Percentiles rank a stretch among this genome's conserved stretches.
phyloP scores from a whole-genome alignment of 2,888 invertebrate species.

The Opisthograptis luteolata region DNA sequence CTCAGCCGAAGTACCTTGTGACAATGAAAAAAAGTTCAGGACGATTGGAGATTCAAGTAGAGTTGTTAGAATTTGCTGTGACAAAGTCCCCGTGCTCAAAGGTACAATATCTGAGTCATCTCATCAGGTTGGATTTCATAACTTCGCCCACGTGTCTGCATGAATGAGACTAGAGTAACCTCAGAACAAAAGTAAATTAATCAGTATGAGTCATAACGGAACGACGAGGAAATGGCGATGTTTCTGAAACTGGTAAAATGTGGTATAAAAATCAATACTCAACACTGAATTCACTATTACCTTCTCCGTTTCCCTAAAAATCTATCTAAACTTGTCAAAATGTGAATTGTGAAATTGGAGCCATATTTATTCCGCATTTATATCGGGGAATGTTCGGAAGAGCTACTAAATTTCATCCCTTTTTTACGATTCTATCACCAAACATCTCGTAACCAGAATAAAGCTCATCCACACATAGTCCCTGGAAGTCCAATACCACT shows the following conservation, averaged over 20 bases:
- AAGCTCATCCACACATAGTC: too few relatives aligned
- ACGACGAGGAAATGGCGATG: conserved; percentile 3
- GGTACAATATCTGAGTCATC: conserved; percentile 38
- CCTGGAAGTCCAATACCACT: too few relatives aligned
- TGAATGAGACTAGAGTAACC: conserved; percentile 35
- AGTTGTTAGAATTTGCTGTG: background rate
- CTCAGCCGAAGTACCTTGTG: background rate
- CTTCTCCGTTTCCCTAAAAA: too few relatives aligned
- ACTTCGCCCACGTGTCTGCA: conserved; percentile 39
- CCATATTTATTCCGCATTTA: too few relatives aligned
- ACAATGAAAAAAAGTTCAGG: background rate
- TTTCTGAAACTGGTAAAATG: background rate
- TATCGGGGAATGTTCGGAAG: too few relatives aligned
- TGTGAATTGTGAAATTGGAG: too few relatives aligned
- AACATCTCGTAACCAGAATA: too few relatives aligned
- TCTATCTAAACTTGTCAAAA: too few relatives aligned
- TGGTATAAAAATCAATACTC: background rate
- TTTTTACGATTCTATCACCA: too few relatives aligned
- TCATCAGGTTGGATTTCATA: conserved; percentile 41
- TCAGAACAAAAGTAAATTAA: conserved; percentile 49
- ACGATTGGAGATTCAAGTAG: background rate
- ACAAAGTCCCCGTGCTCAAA: conserved; percentile 4
- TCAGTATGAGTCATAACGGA: conserved; percentile 34
- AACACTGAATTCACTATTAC: too few relatives aligned
- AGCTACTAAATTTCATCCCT: too few relatives aligned